A percentile compares a stretch with the other conserved stretches of the same genome.
These are phyloP conservation scores for Myiothlypis coronata DNA, from an alignment of 2,797 vertebrate genomes.

Conservation along the genomic window DNA sequence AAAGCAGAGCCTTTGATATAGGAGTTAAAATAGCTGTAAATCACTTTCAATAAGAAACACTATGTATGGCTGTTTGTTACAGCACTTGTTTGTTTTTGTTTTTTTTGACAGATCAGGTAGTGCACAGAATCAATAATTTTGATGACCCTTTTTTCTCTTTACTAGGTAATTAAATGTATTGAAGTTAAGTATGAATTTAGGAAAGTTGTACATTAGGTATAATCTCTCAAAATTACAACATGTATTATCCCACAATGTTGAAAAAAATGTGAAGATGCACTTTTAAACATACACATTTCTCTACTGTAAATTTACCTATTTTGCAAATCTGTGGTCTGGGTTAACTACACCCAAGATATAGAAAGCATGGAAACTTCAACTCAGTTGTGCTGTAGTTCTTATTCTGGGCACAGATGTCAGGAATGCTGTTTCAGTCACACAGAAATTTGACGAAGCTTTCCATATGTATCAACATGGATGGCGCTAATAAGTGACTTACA, in stretches of 20 bases:
- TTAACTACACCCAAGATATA: background rate
- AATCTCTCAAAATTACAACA: background rate
- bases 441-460: background rate
- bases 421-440: background rate
- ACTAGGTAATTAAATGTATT: background rate
- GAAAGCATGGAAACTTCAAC: background rate
- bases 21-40: background rate
- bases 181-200: background rate
- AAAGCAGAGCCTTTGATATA: background rate
- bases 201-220: background rate
- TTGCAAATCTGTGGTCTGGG: fast-evolving
- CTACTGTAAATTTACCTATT: background rate
- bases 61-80: background rate
- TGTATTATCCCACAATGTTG: background rate
- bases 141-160: background rate
- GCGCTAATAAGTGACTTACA: background rate
- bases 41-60: background rate
- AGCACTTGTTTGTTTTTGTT: background rate
- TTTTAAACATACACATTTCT: background rate
- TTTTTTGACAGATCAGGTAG: background rate
- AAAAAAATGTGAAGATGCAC: background rate
- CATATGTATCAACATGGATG: background rate
- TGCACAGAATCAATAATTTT: background rate
- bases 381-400: background rate
- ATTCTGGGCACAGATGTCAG: background rate